Evolutionary conservation across 2,797 vertebrate genomes (phyloP), one percentile per base, ranked within the genome.

Genomic region (Centroberyx gerrardi): DNA sequence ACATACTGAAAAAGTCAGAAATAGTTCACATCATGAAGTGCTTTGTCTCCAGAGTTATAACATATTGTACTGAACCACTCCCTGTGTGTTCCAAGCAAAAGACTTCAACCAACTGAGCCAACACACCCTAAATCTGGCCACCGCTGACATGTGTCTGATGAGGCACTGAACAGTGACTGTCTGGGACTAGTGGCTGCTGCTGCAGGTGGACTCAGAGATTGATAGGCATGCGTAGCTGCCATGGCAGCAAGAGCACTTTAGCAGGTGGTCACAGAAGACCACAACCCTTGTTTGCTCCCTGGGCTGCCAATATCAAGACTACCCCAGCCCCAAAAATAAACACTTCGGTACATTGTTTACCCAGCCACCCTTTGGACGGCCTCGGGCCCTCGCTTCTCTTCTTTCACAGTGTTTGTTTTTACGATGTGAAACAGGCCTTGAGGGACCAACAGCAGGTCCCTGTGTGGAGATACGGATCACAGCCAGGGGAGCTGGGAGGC

Each of bases 321-420:
- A 74, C 48, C 66, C 64, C 46, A 42, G 14, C 61, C 76, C 67
- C 73, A 54, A 62, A 81, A 86, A 86, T 79, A 87, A 89, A 90
- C 85, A 79, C 61, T 62, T 77, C 49, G 55, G 76, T 77, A 77
- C 87, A 81, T 67, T 90, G 87, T 90, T 84, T 89, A 85, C 85
- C 84, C 76, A 75, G 86, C 62, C 68, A 38, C 61, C 64, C 67
- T 80, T 69, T 68, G 67, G 85, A 74, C 33, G 62, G 76, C 80
- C 75, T 61, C 66, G 67, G 71, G 52, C 70, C 27, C 18, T 61
- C 48, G 36, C 68, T 59, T 77, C 76, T 83, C 73, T 66, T 74
- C 86, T 79, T 84, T 90, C 82, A 73, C 82, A 88, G 73, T 74
- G 87, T 92, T 93, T 91, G 87, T 88, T 92, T 88, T 83, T 81